Base-by-base conservation (phyloP, 2,797 vertebrate species). In the Cryptoprocta ferox region DNA sequence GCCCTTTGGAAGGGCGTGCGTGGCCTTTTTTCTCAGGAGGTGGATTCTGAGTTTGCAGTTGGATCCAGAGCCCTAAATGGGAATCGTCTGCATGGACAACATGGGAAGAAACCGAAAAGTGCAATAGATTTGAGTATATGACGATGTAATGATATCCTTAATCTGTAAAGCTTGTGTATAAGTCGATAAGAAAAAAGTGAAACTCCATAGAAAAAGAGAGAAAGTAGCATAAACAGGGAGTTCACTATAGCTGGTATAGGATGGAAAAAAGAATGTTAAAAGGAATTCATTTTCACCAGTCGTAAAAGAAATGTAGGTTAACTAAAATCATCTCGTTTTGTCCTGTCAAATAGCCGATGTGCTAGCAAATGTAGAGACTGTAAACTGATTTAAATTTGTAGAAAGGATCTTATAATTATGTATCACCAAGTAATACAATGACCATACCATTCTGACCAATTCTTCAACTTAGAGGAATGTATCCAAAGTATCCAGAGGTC, bases 401-500 rank as follows among this genome's bases (percentile, higher is more conserved):
- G n/a, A 68, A 85, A 73, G 35, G 24, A 35, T 37, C 78, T 70
- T 37, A 30, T 21, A 24, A 81, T 45, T 56, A 35, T 48, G 26
- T 37, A 28, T 63, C 59, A 73, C 48, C 26, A 86, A 45, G 50
- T 56, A 66, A 21, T 71, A 50, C 21, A 35, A 21, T 32, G 35
- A 30, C 53, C 32, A 0, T 19, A 26, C 13, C 15, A 15, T n/a
- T 50, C 68, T 65, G 66, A 84, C 59, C 0, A 35, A 0, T 76
- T 86, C 50, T 81, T 81, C 91, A 84, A 39, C 56, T 61, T 91
- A 59, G 42, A 75, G 35, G 35, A 68, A 70, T 3, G 1, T 37
- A 42, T 61, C 26, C 56, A 66, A n/a, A 89, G 50, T 78, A 76
- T 21, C 11, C 5, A 65, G 48, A 7, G 12, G 7, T 73, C 68